These are phyloP conservation scores for Rotaria socialis DNA, from an alignment of 2,888 invertebrate genomes.

Conservation along the genomic window DNA sequence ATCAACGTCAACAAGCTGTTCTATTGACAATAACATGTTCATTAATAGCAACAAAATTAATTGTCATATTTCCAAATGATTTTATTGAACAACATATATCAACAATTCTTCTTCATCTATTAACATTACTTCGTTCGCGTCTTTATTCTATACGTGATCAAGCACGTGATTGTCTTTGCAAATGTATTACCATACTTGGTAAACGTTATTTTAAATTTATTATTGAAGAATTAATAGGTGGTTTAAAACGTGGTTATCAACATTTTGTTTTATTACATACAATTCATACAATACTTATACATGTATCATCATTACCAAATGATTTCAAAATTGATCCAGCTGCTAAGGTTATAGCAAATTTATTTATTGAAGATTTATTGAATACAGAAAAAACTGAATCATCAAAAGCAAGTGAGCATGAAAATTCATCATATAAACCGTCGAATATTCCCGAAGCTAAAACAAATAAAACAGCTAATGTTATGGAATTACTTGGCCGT, in stretches of 20 bases:
- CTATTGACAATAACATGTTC: not conserved
- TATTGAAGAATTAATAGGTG: not conserved
- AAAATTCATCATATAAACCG: constrained; percentile 19
- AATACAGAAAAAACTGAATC: constrained; percentile 11
- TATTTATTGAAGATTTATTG: not conserved
- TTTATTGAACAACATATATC: constrained; percentile 23
- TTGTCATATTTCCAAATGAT: not conserved
- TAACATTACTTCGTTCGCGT: constrained; percentile 14
- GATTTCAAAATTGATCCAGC: constrained; percentile 4
- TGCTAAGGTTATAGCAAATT: not conserved
- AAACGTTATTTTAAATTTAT: constrained; percentile 32
- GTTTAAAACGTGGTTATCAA: constrained; percentile 27
- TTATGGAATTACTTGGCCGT: not conserved
- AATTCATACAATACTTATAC: constrained; percentile 18
- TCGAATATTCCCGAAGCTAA: constrained; percentile 14
- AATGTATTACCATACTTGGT: not conserved
- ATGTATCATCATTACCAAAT: not conserved
- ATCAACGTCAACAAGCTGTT: constrained; percentile 34
- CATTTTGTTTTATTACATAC: constrained; percentile 6
- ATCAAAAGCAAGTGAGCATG: not conserved
- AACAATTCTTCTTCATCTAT: constrained; percentile 1
- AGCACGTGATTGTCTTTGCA: constrained; percentile 22
- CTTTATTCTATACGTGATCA: constrained; percentile 26
- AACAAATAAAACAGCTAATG: constrained; percentile 8
- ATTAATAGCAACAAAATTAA: not conserved